Base-by-base conservation (phyloP, 2,113 vertebrate genomes). In the Mesocricetus auratus region DNA sequence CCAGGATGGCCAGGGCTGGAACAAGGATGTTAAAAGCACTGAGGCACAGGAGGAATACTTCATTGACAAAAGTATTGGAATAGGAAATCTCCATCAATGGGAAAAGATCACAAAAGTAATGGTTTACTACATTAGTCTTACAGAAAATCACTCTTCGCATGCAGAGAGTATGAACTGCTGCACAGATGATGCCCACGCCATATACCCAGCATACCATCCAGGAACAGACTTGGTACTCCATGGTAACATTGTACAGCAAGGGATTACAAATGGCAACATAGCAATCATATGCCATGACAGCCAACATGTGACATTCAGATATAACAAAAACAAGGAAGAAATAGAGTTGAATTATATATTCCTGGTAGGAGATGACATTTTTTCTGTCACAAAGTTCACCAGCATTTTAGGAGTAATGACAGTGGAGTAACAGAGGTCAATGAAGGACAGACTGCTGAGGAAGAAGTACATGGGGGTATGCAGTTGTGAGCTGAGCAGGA, bases 121-220 rank as follows among this genome's bases (percentile, higher is more conserved):
- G 89, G 6, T 91, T 79, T 29, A 91, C 56, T 81, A 91, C 13
- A 86, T 86, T 66, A 62, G 53, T 66, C 31, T 94, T 81, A 71
- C 86, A 94, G 74, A 94, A 92, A 4, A 42, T 1, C 19, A 92
- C 33, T 86, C 62, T 60, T 60, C 60, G n/a, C 79, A 82, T 82
- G 36, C 79, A 82, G 22, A 60, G 6, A 29, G 79, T 82, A 39
- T 82, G 79, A 82, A 82, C 79, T 39, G 36, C 79, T 39, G 79
- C 79, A 15, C 79, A 36, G 10, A 82, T 60, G 3, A 60, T 16
- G n/a, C 79, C 56, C 56, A 60, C 39, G n/a, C 36, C 22, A 15
- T 82, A 82, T 3, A 82, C 56, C 0, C 79, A 53, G 60, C 36
- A 53, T 4, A 82, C 79, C 56, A 82, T 82, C 53, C 56, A 60